Evolutionary conservation across 2,888 invertebrate species (phyloP).

Genomic region (Lacanobia oleracea): DNA sequence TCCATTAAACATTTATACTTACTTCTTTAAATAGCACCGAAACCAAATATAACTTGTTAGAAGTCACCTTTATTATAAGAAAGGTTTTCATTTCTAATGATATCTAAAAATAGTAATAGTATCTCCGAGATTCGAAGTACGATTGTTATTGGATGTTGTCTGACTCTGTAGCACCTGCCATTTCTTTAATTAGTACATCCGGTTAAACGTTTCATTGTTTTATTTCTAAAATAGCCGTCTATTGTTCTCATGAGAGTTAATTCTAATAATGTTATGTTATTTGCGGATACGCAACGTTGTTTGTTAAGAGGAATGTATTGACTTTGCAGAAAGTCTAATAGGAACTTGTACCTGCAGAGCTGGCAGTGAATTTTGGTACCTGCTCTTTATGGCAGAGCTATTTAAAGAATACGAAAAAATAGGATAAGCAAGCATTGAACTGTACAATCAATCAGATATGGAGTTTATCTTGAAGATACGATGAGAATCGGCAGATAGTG

Average conservation of each 20-base stretch:
- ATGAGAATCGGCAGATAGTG: constrained; percentile 17
- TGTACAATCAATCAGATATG: constrained; percentile 27
- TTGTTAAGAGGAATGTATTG: constrained; percentile 7
- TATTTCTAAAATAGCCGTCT: constrained; percentile 29
- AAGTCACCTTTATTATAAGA: neutral
- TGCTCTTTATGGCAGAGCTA: constrained; percentile 32
- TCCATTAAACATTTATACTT: neutral
- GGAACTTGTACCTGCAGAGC: constrained; percentile 1
- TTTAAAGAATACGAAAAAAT: constrained; percentile 38
- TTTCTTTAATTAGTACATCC: constrained; percentile 48
- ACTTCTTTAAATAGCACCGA: no score
- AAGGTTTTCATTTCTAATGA: neutral
- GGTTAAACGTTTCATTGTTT: constrained; percentile 44
- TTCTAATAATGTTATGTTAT: constrained; percentile 21
- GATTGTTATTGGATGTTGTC: constrained; percentile 10
- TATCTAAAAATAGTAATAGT: neutral
- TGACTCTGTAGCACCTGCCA: constrained; percentile 29
- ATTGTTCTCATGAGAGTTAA: constrained; percentile 19
- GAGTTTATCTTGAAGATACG: constrained; percentile 42
- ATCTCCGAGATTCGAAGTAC: constrained; percentile 7
- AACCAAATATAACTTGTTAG: no score
- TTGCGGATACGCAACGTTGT: constrained; percentile 10
- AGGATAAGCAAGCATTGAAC: constrained; percentile 44
- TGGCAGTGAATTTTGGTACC: constrained; percentile 13
- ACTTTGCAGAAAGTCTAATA: constrained; percentile 8